Evolutionary conservation across 2,797 vertebrate genomes (phyloP).

Genomic region (Rhabdomys pumilio): DNA sequence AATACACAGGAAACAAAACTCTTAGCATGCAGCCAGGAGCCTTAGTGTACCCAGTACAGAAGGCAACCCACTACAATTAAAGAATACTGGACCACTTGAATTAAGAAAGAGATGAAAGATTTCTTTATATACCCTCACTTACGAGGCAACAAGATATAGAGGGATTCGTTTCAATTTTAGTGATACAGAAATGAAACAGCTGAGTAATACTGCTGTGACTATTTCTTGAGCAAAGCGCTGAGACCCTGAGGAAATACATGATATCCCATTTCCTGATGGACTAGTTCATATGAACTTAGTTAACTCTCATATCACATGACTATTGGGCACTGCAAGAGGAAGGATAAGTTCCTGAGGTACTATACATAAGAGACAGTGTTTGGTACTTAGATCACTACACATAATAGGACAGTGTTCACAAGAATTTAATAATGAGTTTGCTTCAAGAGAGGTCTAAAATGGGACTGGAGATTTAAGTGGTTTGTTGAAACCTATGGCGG

Average conservation of each 20-base stretch:
- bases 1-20: background rate
- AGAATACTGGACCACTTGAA: background rate
- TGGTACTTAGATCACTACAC: background rate
- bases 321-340: background rate
- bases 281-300: background rate
- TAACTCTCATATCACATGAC: background rate
- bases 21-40: background rate
- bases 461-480: background rate
- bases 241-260: background rate
- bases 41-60: background rate
- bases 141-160: background rate
- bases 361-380: background rate
- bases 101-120: background rate
- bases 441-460: background rate
- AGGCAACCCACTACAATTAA: background rate
- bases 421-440: background rate
- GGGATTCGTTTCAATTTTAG: background rate
- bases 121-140: background rate
- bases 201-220: no score
- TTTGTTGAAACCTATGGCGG: background rate
- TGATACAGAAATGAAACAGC: no score
- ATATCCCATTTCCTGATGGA: background rate
- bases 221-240: background rate
- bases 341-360: background rate
- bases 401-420: background rate